Conservation (phyloP, 2,113 vertebrate genomes). For the Laticauda laticaudata region DNA sequence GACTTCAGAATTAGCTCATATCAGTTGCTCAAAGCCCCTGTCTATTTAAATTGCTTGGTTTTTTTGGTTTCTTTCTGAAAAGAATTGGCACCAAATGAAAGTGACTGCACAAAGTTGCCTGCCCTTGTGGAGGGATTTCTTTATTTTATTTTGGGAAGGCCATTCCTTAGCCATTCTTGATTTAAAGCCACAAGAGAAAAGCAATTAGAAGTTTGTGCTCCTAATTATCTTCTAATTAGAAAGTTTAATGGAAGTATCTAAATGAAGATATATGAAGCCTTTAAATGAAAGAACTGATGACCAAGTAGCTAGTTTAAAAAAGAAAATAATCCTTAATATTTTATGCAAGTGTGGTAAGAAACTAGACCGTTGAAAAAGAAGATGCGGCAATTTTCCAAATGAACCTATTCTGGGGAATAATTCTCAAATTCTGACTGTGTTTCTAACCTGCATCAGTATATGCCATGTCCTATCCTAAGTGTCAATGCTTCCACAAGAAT, state of each 20-base stretch:
- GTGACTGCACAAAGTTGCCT: neutral
- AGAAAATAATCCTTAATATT: constrained; percentile 1
- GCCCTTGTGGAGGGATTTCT: neutral
- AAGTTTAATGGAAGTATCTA: constrained; percentile 36
- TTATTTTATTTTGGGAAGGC: constrained; percentile 14
- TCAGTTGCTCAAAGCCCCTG: neutral
- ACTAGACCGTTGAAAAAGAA: constrained; percentile 2
- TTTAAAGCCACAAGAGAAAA: constrained; percentile 37
- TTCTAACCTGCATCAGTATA: neutral
- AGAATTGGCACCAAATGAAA: neutral
- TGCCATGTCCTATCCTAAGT: neutral
- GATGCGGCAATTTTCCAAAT: neutral
- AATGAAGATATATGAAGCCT: constrained; percentile 35
- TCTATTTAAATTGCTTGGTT: neutral
- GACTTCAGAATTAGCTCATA: neutral
- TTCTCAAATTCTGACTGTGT: neutral
- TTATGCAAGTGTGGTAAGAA: neutral
- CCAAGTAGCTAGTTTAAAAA: neutral
- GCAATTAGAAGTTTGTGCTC: constrained; percentile 29
- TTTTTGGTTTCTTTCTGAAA: neutral
- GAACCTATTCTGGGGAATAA: no score
- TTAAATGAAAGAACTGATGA: constrained; percentile 28
- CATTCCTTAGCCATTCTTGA: constrained; percentile 21
- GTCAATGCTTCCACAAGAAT: neutral
- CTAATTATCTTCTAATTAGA: constrained; percentile 42